Evolutionary conservation across 2,888 invertebrate species (phyloP), one percentile per base, ranked within the genome.

Genomic region (Heliconius cydno): DNA sequence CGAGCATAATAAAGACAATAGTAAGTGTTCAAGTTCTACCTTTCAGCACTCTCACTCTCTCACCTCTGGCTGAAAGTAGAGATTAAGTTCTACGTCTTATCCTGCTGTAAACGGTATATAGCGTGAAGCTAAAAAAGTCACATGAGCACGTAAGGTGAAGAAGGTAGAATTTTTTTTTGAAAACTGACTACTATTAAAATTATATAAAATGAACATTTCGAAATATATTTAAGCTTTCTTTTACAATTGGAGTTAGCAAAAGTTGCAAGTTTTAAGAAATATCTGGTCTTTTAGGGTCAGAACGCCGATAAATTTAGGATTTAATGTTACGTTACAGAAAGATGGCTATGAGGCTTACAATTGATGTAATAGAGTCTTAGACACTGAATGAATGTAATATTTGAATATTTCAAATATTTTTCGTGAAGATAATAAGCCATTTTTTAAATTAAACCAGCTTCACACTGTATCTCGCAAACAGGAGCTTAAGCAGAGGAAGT

Each of bases 281-380:
- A 41, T 25, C 67, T 52, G 57, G 77, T 46, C 65, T 78, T 65
- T 46, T 25, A 65, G 76, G 66, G 71, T 79, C 79, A 79, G 79
- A 70, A 81, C 73, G 77, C 57, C 75, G 79, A 83, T 81, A 82
- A 83, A 81, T 83, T 80, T 76, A 63, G 70, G 71, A 80, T 81
- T 81, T 83, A 80, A 81, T 81, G 80, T 73, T 73, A 73, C 73
- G 73, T 73, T 73, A 73, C 60, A 73, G 73, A 73, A 73, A 73
- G 38, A 73, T 73, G 60, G 60, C 60, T 38, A 30, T 57, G 72
- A 72, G 72, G 65, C 65, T 65, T 65, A 65, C 65, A 75, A 41
- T 66, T 65, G 28, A 65, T 46, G 46, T 75, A 13, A 19, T 46
- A 75, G 28, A 65, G 28, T 75, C 28, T 75, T 25, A 41, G 1